Evolutionary conservation across 2,113 vertebrate species (phyloP).

Genomic region (Anseranas semipalmata): DNA sequence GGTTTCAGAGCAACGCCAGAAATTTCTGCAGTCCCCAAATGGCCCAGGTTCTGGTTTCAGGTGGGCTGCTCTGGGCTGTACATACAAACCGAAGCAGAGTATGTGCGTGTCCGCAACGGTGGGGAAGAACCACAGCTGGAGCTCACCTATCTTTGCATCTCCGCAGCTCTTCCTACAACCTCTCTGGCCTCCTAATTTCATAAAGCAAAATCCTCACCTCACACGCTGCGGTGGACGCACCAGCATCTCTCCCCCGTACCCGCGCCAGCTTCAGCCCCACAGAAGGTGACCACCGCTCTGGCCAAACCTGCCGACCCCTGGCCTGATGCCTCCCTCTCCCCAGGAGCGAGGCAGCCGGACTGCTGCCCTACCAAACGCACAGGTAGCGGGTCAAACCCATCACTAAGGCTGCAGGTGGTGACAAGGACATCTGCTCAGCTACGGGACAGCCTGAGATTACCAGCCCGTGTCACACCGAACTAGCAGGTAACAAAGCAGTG

Average conservation of each 20-base stretch:
- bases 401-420: background rate
- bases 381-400: background rate
- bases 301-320: accelerated
- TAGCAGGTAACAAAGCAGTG: background rate
- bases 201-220: background rate
- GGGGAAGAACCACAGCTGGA: background rate
- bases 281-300: background rate
- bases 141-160: background rate
- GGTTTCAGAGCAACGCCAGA: background rate
- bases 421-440: background rate
- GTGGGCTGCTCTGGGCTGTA: background rate
- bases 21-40: background rate
- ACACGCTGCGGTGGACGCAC: accelerated
- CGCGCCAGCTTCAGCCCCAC: background rate
- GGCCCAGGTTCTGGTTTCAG: background rate
- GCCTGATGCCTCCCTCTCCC: background rate
- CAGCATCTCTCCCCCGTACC: background rate
- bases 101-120: background rate
- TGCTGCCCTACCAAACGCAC: background rate
- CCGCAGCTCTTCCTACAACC: background rate
- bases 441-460: background rate
- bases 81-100: background rate
- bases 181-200: background rate
- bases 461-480: accelerated
- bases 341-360: background rate